Percentiles rank a stretch among this genome's conserved stretches.
Evolutionary conservation across 2,113 vertebrate species (phyloP).

Genomic region (Mionectes macconnelli): DNA sequence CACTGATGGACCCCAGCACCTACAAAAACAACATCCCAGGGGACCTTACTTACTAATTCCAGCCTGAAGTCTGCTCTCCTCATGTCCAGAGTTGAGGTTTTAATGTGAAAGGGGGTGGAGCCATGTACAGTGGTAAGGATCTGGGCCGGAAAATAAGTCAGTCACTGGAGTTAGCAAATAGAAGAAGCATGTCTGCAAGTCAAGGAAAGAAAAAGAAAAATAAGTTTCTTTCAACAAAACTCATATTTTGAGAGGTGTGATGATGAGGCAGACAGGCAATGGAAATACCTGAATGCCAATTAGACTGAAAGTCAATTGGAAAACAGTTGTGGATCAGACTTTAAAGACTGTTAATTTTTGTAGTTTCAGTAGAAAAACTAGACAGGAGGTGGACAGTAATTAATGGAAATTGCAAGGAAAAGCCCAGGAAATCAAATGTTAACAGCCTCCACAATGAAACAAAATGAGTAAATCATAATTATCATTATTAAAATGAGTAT

Average conservation of each 20-base stretch:
- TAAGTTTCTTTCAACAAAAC: not conserved
- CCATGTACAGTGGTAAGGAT: not conserved
- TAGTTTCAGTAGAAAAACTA: not conserved
- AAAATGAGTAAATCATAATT: slow-evolving; percentile 46
- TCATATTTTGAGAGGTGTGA: not conserved
- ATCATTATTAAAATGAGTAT: slow-evolving; percentile 1
- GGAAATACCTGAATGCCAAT: not conserved
- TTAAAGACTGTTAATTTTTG: not conserved
- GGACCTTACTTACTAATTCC: not conserved
- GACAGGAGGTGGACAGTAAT: slow-evolving; percentile 22
- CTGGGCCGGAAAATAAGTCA: not conserved
- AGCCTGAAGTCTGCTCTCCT: not conserved
- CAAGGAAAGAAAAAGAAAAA: not conserved
- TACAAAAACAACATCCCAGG: not conserved
- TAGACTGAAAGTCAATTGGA: not conserved
- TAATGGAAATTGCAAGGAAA: slow-evolving; percentile 45
- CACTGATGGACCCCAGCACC: not conserved
- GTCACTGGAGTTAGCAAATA: not conserved
- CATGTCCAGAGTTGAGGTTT: not conserved
- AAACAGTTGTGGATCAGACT: not conserved
- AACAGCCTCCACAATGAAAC: slow-evolving; percentile 3
- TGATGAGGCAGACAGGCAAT: not conserved
- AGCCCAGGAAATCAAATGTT: slow-evolving; percentile 34
- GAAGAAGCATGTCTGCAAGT: not conserved
- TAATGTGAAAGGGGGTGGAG: not conserved